A percentile compares a stretch with the other conserved stretches of the same genome.
phyloP scores from a whole-genome alignment of 2,888 invertebrate genomes.

The Tenthredo livida region DNA sequence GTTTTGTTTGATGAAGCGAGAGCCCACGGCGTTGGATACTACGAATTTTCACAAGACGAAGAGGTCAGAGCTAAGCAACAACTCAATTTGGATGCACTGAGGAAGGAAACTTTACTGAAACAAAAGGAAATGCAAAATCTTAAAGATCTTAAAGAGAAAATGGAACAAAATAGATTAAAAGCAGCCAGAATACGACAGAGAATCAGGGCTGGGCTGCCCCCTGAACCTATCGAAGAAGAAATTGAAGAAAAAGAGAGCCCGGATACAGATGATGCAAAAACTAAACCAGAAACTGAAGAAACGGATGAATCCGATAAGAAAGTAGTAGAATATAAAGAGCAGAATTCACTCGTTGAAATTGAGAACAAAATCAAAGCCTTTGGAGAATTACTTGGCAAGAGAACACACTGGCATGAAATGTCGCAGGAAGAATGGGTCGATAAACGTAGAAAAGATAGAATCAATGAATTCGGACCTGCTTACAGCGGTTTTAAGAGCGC shows the following conservation, averaged over 20 bases:
- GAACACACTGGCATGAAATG: slow-evolving; percentile 82
- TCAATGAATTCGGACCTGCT: slow-evolving; percentile 88
- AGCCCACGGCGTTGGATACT: slow-evolving; percentile 95
- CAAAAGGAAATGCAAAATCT: slow-evolving; percentile 84
- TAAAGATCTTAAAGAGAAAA: slow-evolving; percentile 83
- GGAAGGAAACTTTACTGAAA: slow-evolving; percentile 85
- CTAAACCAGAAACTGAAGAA: slow-evolving; percentile 57
- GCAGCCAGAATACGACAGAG: slow-evolving; percentile 88
- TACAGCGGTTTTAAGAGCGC: slow-evolving; percentile 69
- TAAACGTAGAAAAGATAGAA: slow-evolving; percentile 86
- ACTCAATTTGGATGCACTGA: slow-evolving; percentile 85
- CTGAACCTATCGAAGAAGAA: slow-evolving; percentile 75
- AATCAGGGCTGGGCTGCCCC: slow-evolving; percentile 86
- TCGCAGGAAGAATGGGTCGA: slow-evolving; percentile 89
- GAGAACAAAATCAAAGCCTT: slow-evolving; percentile 74
- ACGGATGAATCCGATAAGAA: slow-evolving; percentile 57
- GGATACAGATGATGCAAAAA: slow-evolving; percentile 55
- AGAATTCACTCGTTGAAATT: slow-evolving; percentile 66
- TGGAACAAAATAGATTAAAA: slow-evolving; percentile 85
- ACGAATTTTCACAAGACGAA: slow-evolving; percentile 93
- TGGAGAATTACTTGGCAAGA: slow-evolving; percentile 74
- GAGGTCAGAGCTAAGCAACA: slow-evolving; percentile 89
- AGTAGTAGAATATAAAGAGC: slow-evolving; percentile 51
- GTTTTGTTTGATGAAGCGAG: slow-evolving; percentile 95
- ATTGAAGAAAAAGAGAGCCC: slow-evolving; percentile 57